A percentile compares a stretch with the other conserved stretches of the same genome.
Conservation (phyloP, 2,113 vertebrate species). For the Polyodon spathula region DNA sequence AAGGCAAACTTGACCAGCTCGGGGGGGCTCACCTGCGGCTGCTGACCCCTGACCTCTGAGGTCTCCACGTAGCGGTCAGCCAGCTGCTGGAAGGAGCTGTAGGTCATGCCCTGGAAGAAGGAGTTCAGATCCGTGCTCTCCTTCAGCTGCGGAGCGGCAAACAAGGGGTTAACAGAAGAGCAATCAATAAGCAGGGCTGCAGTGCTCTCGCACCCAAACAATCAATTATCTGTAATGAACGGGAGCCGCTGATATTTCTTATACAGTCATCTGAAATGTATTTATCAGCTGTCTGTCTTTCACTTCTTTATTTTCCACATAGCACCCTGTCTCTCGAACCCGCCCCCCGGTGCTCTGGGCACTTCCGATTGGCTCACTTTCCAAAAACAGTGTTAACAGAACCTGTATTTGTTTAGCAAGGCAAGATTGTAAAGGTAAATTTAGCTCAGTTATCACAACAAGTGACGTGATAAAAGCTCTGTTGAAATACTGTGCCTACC, state of each 20-base stretch:
- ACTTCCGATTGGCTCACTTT: too few relatives aligned
- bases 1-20: slow-evolving; percentile 64
- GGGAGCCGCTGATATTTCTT: too few relatives aligned
- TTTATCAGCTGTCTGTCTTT: not conserved
- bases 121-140: slow-evolving; percentile 47
- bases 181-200: too few relatives aligned
- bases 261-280: not conserved
- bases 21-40: not conserved
- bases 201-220: not conserved
- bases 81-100: slow-evolving; percentile 67
- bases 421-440: fast-evolving
- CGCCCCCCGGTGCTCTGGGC: too few relatives aligned
- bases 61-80: slow-evolving; percentile 54
- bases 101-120: slow-evolving; percentile 63
- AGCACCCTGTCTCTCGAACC: too few relatives aligned
- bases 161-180: fast-evolving
- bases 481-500: slow-evolving; percentile 47
- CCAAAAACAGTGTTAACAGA: too few relatives aligned
- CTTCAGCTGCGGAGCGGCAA: slow-evolving; percentile 49
- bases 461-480: not conserved
- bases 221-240: too few relatives aligned
- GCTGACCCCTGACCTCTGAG: slow-evolving; percentile 24
- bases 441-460: not conserved
- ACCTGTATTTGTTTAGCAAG: not conserved
- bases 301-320: too few relatives aligned